Conservation (phyloP, 2,113 vertebrate species). For the Psilopogon haemacephalus region DNA sequence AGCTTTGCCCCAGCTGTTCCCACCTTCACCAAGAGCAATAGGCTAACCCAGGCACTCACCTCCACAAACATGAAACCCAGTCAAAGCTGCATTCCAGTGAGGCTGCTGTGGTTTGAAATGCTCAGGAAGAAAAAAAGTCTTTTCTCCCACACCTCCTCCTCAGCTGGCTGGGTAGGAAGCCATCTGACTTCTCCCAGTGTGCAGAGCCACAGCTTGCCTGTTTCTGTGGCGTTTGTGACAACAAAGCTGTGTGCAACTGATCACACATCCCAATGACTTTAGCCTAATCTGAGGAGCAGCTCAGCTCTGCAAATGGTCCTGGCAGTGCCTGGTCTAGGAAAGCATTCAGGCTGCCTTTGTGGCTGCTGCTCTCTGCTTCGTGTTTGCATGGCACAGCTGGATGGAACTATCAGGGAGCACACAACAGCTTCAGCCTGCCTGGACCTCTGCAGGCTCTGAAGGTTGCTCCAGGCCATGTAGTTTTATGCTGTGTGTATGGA, state of each 20-base stretch:
- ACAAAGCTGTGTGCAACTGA: background rate
- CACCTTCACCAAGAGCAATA: background rate
- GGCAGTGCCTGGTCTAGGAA: background rate
- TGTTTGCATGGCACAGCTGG: background rate
- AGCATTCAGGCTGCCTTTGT: background rate
- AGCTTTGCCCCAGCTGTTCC: background rate
- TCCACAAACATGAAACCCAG: background rate
- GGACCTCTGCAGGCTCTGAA: background rate
- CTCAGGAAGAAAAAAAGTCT: background rate
- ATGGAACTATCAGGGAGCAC: background rate
- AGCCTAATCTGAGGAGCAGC: background rate
- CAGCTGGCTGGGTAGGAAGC: background rate
- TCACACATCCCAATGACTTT: background rate
- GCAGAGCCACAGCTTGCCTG: background rate
- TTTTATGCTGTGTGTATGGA: background rate
- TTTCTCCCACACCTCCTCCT: background rate
- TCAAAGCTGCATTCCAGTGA: constrained; percentile 8
- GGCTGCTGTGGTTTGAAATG: background rate
- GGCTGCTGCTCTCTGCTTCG: background rate
- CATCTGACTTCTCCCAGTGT: background rate
- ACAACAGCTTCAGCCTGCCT: background rate
- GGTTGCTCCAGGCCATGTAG: background rate
- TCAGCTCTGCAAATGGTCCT: background rate
- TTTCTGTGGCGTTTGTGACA: background rate
- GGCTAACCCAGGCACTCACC: background rate